Evolutionary conservation across 1,140 invertebrate genomes (phyloP).

Genomic region (Musca vetustissima): DNA sequence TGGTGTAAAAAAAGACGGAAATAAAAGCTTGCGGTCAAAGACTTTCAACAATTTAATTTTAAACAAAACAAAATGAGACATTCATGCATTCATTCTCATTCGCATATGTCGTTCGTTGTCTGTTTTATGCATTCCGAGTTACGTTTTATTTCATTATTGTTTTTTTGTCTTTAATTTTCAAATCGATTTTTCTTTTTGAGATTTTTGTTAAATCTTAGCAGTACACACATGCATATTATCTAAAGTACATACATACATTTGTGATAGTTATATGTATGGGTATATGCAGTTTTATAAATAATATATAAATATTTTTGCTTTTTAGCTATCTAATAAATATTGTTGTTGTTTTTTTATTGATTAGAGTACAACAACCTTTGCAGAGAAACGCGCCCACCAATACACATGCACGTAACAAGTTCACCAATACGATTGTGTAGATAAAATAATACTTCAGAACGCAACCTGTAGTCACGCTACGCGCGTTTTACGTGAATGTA

Average conservation of each 20-base stretch:
- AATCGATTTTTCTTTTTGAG: no score
- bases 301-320: slow-evolving; percentile 4
- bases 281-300: not conserved
- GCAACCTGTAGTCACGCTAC: no score
- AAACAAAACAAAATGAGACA: no score
- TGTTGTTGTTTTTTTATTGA: slow-evolving; percentile 1
- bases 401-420: not conserved
- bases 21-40: slow-evolving; percentile 20
- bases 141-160: no score
- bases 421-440: not conserved
- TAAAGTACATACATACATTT: no score
- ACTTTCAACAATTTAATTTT: not conserved
- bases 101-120: not conserved
- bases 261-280: no score
- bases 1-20: slow-evolving; percentile 24
- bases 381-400: slow-evolving; percentile 1
- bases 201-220: not conserved
- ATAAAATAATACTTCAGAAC: slow-evolving; percentile 5
- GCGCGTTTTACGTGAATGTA: no score
- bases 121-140: not conserved
- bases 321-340: no score
- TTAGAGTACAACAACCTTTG: slow-evolving; percentile 23
- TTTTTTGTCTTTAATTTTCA: no score
- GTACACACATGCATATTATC: not conserved
- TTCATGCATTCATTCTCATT: not conserved